Evolutionary conservation across 2,797 vertebrate genomes (phyloP), one percentile per base, ranked within the genome.

Genomic region (Amblyraja radiata): DNA sequence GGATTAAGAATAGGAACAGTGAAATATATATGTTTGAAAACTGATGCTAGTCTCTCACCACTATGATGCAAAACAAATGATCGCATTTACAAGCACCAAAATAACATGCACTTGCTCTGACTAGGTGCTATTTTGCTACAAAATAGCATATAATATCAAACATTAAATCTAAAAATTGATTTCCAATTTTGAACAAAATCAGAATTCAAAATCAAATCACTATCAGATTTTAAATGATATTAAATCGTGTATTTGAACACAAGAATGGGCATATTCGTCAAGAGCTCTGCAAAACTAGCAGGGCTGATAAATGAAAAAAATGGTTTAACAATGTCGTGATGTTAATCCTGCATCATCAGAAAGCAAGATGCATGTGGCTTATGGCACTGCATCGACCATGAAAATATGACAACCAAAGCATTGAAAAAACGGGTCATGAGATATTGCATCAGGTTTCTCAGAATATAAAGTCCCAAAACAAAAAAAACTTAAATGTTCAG

Each of bases 331-430:
- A 92, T 58, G 90, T 76, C 90, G 90, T 92, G 73, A 92, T 92
- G 39, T 92, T 73, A 92, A 92, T 76, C 73, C 90, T 92, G 90
- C 90, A 91, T 91, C 90, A 91, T 36, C 68, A 74, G 68, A 92
- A 92, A 92, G 39, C 90, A 73, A 71, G 73, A 92, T 76, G 71
- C 23, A 92, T 92, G 90, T 73, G 46, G 90, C 39, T 73, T 46
- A 73, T 92, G 39, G 71, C 39, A 54, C 90, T 76, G 90, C 90
- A 92, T 21, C 90, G 90, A 76, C 11, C 71, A 28, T 14, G 46
- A 74, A 74, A 91, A 91, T 65, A 65, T 91, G 25, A 91, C n/a
- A 39, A 74, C 71, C 54, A 92, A 74, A 54, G 25, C 46, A 13
- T 0, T 16, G n/a, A 88, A 91, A 65, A 71, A 73, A 91, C 73